Base-by-base conservation (phyloP, 2,888 invertebrate species). In the Anaspis maculata region DNA sequence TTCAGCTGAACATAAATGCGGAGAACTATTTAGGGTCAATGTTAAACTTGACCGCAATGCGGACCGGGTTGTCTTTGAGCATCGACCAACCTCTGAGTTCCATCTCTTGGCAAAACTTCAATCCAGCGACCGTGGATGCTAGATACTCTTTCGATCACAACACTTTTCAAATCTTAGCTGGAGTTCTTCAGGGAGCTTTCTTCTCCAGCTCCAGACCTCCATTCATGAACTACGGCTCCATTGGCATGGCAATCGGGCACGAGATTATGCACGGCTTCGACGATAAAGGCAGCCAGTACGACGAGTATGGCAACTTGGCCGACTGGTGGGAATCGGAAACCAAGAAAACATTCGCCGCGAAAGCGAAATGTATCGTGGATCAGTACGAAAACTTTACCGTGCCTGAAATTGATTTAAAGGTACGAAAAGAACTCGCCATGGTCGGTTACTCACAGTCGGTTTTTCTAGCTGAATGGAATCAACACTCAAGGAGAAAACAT, bases 401-500 rank as follows among this genome's bases (percentile, higher is more conserved):
- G 5, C 70, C 72, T 22, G 76, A 78, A 62, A 79, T 84, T 2
- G 73, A 71, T 28, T 61, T 86, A 44, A 77, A 87, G n/a, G n/a
- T n/a, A n/a, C n/a, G n/a, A n/a, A n/a, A n/a, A n/a, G n/a, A n/a
- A n/a, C n/a, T n/a, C n/a, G n/a, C n/a, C n/a, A n/a, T n/a, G n/a
- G n/a, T n/a, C n/a, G n/a, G n/a, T n/a, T n/a, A n/a, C n/a, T n/a
- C n/a, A n/a, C n/a, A n/a, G n/a, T n/a, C n/a, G n/a, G n/a, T n/a
- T n/a, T n/a, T n/a, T n/a, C n/a, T n/a, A n/a, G 86, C 57, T 92
- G 31, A 88, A 90, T 54, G 92, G 92, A 30, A 77, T 88, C 33
- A 85, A 85, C 53, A 90, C 89, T 0, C 86, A 88, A 64, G 89
- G 88, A 5, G 91, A 91, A 60, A 91, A 92, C 59, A 92, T 92